These are phyloP conservation scores for Leptopilina clavipes DNA, from an alignment of 1,140 invertebrate genomes.

Conservation along the genomic window DNA sequence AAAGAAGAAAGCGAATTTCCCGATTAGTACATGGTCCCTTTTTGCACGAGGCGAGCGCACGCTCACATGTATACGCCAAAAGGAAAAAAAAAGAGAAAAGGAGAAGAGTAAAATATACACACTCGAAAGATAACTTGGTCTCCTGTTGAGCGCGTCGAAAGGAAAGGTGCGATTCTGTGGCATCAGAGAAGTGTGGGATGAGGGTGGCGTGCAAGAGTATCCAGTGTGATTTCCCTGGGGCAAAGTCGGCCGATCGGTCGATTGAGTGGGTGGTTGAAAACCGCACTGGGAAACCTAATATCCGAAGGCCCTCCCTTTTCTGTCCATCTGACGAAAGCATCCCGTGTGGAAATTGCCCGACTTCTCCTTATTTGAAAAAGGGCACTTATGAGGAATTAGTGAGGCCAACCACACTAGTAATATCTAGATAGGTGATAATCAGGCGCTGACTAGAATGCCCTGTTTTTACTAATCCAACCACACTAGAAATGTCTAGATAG, in stretches of 20 bases:
- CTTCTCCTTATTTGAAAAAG: no score
- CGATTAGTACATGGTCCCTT: constrained; percentile 57
- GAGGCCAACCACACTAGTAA: no score
- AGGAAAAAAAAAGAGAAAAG: not conserved
- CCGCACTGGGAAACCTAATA: constrained; percentile 74
- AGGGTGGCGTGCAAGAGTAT: constrained; percentile 66
- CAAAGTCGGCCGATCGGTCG: constrained; percentile 73
- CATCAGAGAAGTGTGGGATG: constrained; percentile 41
- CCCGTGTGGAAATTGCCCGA: no score
- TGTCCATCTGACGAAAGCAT: constrained; percentile 39
- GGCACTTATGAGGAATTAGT: no score
- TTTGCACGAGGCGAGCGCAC: constrained; percentile 48
- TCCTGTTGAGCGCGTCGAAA: constrained; percentile 54
- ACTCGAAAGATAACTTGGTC: constrained; percentile 41
- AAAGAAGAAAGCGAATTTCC: constrained; percentile 57
- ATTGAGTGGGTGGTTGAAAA: constrained; percentile 74
- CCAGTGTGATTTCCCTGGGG: constrained; percentile 74
- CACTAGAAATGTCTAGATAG: no score
- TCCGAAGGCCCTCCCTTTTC: constrained; percentile 65
- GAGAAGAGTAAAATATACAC: not conserved
- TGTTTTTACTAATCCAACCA: no score
- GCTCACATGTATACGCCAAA: no score
- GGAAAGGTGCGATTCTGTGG: constrained; percentile 38
- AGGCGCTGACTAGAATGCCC: no score
- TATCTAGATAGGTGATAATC: no score